Evolutionary conservation across 2,888 invertebrate genomes (phyloP).

Genomic region (Cheilosia urbana): DNA sequence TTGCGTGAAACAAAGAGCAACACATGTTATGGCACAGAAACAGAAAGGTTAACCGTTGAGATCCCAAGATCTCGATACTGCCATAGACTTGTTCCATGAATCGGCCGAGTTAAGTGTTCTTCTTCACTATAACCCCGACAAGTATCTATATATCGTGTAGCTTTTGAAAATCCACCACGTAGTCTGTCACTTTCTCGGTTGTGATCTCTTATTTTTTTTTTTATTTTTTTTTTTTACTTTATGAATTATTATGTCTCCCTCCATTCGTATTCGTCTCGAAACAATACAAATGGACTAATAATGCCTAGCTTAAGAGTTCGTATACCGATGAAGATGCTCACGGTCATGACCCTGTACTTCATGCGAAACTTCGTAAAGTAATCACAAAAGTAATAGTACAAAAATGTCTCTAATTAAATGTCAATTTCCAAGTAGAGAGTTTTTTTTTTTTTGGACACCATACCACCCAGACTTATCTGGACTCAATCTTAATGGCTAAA

Average conservation of each 20-base stretch:
- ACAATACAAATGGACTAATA: constrained; percentile 27
- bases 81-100: constrained; percentile 50
- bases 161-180: constrained; percentile 23
- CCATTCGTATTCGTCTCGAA: constrained; percentile 5
- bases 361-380: constrained; percentile 21
- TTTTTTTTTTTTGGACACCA: constrained; percentile 33
- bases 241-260: constrained; percentile 19
- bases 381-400: neutral
- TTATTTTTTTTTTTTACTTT: too few relatives aligned
- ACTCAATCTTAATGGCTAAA: constrained; percentile 68
- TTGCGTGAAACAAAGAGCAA: constrained; percentile 40
- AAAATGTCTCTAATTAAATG: constrained; percentile 47
- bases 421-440: constrained; percentile 66
- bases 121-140: constrained; percentile 11
- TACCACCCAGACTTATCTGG: constrained; percentile 72
- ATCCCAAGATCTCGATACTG: constrained; percentile 39
- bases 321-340: neutral
- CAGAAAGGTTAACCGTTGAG: constrained; percentile 51
- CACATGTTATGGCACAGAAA: constrained; percentile 58
- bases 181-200: constrained; percentile 45
- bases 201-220: too few relatives aligned
- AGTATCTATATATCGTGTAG: constrained; percentile 1
- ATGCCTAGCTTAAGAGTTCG: constrained; percentile 25
- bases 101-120: constrained; percentile 28
- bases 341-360: constrained; percentile 46